phyloP scores from a whole-genome alignment of 2,888 invertebrate genomes.

The Standfussiana lucernea region DNA sequence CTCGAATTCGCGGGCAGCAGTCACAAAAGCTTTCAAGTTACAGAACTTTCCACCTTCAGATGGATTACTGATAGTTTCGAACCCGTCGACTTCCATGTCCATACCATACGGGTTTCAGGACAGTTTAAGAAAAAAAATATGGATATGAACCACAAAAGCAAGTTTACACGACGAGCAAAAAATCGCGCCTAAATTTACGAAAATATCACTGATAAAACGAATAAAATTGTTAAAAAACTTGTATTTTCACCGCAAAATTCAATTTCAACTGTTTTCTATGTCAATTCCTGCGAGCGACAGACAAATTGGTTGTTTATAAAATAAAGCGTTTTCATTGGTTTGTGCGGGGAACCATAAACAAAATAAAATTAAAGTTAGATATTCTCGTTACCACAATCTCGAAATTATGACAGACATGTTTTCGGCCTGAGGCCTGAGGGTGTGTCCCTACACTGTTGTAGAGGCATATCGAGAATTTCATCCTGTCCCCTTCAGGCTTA shows the following conservation, averaged over 20 bases:
- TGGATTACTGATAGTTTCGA: constrained; percentile 78
- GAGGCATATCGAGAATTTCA: not conserved
- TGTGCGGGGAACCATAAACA: constrained; percentile 40
- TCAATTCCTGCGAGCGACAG: constrained; percentile 56
- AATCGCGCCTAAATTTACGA: constrained; percentile 23
- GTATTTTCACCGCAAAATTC: constrained; percentile 73
- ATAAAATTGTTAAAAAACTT: constrained; percentile 58
- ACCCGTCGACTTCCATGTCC: constrained; percentile 85
- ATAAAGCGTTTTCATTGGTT: constrained; percentile 73
- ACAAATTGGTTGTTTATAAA: constrained; percentile 78
- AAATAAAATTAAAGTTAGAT: not conserved
- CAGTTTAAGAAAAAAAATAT: constrained; percentile 15
- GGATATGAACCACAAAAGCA: not conserved
- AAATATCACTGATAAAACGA: constrained; percentile 48
- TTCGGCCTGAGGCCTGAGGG: not conserved
- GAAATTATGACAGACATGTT: not conserved
- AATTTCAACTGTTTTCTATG: constrained; percentile 86
- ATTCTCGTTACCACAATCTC: constrained; percentile 19
- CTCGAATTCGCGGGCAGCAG: constrained; percentile 88
- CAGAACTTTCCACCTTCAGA: constrained; percentile 84
- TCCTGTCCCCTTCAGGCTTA: not conserved
- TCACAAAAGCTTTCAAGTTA: constrained; percentile 90
- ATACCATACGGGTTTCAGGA: constrained; percentile 48
- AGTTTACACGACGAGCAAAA: constrained; percentile 16
- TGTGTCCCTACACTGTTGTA: not conserved